Base-by-base conservation (phyloP, 2,888 invertebrate genomes). In the Marronus borbonicus region DNA sequence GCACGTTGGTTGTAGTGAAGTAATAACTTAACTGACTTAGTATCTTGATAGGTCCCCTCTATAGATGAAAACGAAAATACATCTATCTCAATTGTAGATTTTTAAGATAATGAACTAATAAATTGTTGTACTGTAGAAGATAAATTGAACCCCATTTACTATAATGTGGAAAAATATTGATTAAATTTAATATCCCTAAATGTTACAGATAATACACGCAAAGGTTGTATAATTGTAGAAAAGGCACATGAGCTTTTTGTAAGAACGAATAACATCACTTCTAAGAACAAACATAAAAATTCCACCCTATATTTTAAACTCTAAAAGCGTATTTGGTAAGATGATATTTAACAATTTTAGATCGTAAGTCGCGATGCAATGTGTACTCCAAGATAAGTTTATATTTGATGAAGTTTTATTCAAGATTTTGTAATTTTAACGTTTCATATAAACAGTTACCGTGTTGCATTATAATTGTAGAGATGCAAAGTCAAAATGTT, bases 301-400 rank as follows among this genome's bases (percentile, higher is more conserved):
- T 44, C 44, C 65, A 66, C 65, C 49, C 65, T 66, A 44, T 66
- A 66, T 24, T 10, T 66, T 31, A 17, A 66, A 20, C 39, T 66
- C 12, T 20, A 66, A 20, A 24, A 44, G 20, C n/a, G 49, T 66
- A 39, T 66, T 66, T 44, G 8, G 10, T 66, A 66, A 39, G n/a
- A 17, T 58, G 55, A 58, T 58, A 66, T 66, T 66, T 28, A 49
- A 68, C 50, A 14, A 31, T 24, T 28, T 3, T 62, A 62, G 62
- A 12, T 62, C 28, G 12, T 62, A 62, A 36, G 31, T 28, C n/a
- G 62, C 7, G 28, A 68, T 50, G 24, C 3, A 50, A 28, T 49
- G 24, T 68, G 50, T 39, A 24, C 49, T 50, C 24, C 50, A 68
- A 58, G 68, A 68, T 50, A 68, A 49, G 68, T 68, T 68, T 68